These are phyloP conservation scores for Alexandromys fortis DNA, from an alignment of 2,113 vertebrate species.

Conservation along the genomic window DNA sequence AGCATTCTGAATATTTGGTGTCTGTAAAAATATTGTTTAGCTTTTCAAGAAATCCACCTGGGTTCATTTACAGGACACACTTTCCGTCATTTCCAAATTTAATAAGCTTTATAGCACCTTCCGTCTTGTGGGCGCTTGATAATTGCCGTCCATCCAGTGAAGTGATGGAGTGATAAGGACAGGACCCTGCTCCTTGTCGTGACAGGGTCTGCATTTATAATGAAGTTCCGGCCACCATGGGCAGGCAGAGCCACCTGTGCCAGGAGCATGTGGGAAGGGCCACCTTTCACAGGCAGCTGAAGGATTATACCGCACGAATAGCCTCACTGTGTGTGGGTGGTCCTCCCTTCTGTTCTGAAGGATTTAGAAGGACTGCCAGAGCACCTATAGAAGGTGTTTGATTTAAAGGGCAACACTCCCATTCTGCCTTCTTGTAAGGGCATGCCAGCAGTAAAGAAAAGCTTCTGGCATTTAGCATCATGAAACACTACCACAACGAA, in stretches of 20 bases:
- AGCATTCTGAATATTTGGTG: neutral
- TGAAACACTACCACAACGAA: neutral
- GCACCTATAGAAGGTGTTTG: conserved; percentile 75
- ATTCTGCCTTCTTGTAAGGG: conserved; percentile 72
- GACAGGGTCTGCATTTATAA: conserved; percentile 59
- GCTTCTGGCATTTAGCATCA: conserved; percentile 14
- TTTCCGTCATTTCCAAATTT: conserved; percentile 75
- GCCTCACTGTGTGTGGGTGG: conserved; percentile 70
- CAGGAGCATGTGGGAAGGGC: neutral
- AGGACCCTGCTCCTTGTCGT: conserved; percentile 23
- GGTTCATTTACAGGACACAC: conserved; percentile 61
- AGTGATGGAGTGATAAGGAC: conserved; percentile 60
- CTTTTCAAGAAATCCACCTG: conserved; percentile 64
- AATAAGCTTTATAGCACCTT: conserved; percentile 66
- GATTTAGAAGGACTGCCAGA: conserved; percentile 71
- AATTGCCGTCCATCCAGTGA: conserved; percentile 48
- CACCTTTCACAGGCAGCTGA: neutral
- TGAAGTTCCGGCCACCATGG: conserved; percentile 5
- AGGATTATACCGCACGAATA: conserved; percentile 46
- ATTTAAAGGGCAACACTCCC: conserved; percentile 71
- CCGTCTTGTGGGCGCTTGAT: conserved; percentile 38
- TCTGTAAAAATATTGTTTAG: conserved; percentile 61
- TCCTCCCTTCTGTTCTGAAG: conserved; percentile 60
- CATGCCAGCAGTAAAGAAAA: conserved; percentile 55
- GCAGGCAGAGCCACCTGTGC: conserved; percentile 39